A percentile compares a stretch with the other conserved stretches of the same genome.
Conservation (phyloP, 2,888 invertebrate genomes). For the Spodoptera littoralis region DNA sequence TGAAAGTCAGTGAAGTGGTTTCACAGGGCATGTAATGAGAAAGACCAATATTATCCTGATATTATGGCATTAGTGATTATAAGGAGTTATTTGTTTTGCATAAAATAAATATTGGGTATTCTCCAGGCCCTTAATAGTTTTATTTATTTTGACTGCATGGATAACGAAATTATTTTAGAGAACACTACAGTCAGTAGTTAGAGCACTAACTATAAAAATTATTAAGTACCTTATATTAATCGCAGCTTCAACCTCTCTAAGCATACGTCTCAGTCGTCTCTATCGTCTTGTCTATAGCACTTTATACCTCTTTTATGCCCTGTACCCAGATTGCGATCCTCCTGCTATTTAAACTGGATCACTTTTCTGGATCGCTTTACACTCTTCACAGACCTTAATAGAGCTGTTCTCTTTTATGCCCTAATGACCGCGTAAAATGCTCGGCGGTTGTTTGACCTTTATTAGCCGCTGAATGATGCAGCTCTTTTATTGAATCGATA, state of each 20-base stretch:
- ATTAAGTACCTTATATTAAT: too few species aligned
- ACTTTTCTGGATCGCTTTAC: conserved; percentile 79
- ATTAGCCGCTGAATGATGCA: conserved; percentile 53
- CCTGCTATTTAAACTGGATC: conserved; percentile 77
- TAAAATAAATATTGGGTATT: background rate
- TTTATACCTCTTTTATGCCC: conserved; percentile 82
- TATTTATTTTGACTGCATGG: too few species aligned
- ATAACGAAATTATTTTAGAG: too few species aligned
- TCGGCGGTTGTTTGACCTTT: conserved; percentile 55
- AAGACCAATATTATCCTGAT: too few species aligned
- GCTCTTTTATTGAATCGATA: conserved; percentile 41
- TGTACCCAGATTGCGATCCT: conserved; percentile 81
- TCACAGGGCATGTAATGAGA: too few species aligned
- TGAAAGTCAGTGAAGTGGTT: too few species aligned
- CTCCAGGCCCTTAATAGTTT: too few species aligned
- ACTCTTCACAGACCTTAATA: conserved; percentile 80
- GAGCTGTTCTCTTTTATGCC: conserved; percentile 80
- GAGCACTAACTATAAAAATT: too few species aligned
- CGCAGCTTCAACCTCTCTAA: too few species aligned
- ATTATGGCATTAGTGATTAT: too few species aligned
- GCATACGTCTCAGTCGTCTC: conserved; percentile 57
- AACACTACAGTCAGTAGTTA: too few species aligned
- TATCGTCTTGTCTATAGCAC: conserved; percentile 58
- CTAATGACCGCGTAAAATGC: conserved; percentile 80
- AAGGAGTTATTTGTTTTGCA: too few species aligned